A percentile compares a stretch with the other conserved stretches of the same genome.
Evolutionary conservation across 2,113 vertebrate species (phyloP).

Genomic region (Tenebrosternarchus preto): DNA sequence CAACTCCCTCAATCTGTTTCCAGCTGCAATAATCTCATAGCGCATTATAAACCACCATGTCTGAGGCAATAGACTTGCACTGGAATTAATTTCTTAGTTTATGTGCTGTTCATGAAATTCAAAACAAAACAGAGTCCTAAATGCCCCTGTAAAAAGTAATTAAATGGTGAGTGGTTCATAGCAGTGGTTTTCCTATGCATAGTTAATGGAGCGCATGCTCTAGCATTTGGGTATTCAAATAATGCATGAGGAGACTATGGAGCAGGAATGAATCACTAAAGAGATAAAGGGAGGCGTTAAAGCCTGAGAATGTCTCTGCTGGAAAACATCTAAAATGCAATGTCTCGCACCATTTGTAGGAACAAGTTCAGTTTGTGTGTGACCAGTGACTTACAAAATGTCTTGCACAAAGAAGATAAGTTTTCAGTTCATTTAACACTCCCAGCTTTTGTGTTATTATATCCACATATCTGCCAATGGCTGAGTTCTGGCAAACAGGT

Average conservation of each 20-base stretch:
- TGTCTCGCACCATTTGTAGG: slow-evolving; percentile 33
- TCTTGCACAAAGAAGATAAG: slow-evolving; percentile 19
- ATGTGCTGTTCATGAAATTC: slow-evolving; percentile 43
- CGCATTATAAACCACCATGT: slow-evolving; percentile 30
- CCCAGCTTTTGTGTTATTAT: slow-evolving; percentile 9
- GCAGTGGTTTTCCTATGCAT: slow-evolving; percentile 21
- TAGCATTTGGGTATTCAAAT: slow-evolving; percentile 19
- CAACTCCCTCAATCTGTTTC: slow-evolving; percentile 50
- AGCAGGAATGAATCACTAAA: slow-evolving; percentile 32
- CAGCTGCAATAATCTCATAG: slow-evolving; percentile 36
- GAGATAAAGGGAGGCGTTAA: slow-evolving; percentile 43
- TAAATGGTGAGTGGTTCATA: slow-evolving; percentile 46
- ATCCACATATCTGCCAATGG: slow-evolving; percentile 1
- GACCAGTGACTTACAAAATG: slow-evolving; percentile 38
- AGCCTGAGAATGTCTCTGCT: slow-evolving; percentile 44
- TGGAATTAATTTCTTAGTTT: slow-evolving; percentile 42
- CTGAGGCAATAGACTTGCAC: slow-evolving; percentile 11
- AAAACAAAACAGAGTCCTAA: slow-evolving; percentile 36
- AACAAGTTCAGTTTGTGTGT: slow-evolving; percentile 37
- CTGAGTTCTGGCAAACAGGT: background rate
- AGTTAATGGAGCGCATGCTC: slow-evolving; percentile 40
- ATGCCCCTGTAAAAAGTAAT: slow-evolving; percentile 48
- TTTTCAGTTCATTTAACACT: slow-evolving; percentile 34
- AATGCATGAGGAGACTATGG: slow-evolving; percentile 23
- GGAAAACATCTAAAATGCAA: slow-evolving; percentile 45